These are phyloP conservation scores for Tenthredo livida DNA, from an alignment of 2,888 invertebrate genomes.

Conservation along the genomic window DNA sequence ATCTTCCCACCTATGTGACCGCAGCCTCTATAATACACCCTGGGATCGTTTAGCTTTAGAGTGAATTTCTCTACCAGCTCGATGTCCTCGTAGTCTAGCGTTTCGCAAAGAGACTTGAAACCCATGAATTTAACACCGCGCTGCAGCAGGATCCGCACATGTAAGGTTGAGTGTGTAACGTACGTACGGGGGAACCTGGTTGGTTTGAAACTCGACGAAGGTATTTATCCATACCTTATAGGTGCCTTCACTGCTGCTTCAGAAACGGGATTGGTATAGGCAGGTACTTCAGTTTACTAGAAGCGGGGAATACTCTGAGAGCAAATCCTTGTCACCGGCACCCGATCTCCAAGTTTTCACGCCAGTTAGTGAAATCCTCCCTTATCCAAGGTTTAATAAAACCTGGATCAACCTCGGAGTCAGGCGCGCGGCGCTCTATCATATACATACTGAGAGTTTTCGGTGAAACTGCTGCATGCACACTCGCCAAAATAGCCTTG, in stretches of 20 bases:
- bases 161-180: background rate
- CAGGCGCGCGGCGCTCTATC: too few relatives aligned
- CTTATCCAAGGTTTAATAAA: background rate
- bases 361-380: background rate
- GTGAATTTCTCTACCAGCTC: background rate
- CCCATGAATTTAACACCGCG: conserved; percentile 17
- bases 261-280: background rate
- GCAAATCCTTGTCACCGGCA: conserved; percentile 33
- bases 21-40: background rate
- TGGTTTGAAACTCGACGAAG: background rate
- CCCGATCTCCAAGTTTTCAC: conserved; percentile 6
- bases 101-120: conserved; percentile 30
- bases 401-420: background rate
- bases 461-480: too few relatives aligned
- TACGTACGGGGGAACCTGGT: background rate
- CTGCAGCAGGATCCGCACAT: conserved; percentile 1
- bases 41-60: background rate
- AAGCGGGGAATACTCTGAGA: conserved; percentile 37
- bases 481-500: too few relatives aligned
- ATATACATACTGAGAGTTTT: background rate
- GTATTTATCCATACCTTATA: conserved; percentile 13
- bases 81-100: background rate
- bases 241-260: background rate
- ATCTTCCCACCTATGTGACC: background rate
- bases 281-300: background rate